Conservation (phyloP, 2,888 invertebrate species). For the Harpalus rubripes region DNA sequence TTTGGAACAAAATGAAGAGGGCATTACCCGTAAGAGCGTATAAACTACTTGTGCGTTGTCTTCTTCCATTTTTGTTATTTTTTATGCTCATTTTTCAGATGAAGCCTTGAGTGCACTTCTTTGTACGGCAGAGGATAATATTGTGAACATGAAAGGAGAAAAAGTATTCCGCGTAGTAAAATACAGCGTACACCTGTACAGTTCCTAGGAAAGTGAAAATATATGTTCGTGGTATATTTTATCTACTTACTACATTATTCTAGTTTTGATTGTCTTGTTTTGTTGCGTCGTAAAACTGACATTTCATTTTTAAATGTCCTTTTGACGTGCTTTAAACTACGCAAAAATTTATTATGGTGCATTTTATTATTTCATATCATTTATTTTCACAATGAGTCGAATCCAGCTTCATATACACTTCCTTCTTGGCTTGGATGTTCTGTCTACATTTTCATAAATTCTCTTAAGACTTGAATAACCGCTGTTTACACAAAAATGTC, state of each 20-base stretch:
- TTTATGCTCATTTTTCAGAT: constrained; percentile 48
- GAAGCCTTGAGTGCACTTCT: constrained; percentile 45
- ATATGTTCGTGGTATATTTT: constrained; percentile 19
- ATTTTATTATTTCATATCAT: background rate
- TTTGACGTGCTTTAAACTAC: background rate
- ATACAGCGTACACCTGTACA: constrained; percentile 41
- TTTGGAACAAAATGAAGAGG: background rate
- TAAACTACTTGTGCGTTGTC: constrained; percentile 35
- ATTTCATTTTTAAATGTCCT: background rate
- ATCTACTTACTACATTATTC: background rate
- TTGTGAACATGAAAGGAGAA: background rate
- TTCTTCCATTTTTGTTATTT: constrained; percentile 39
- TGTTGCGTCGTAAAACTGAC: background rate
- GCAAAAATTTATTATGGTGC: background rate
- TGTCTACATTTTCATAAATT: too few species aligned
- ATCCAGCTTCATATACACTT: background rate
- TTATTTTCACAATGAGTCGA: background rate
- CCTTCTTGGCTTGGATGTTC: too few species aligned
- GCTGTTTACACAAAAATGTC: too few species aligned
- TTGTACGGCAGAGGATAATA: constrained; percentile 27
- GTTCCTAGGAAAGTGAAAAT: constrained; percentile 44
- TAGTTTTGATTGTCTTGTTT: background rate
- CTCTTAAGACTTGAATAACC: too few species aligned
- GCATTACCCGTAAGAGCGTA: constrained; percentile 30
- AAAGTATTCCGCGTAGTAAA: constrained; percentile 24